A percentile compares a stretch with the other conserved stretches of the same genome.
Evolutionary conservation across 2,888 invertebrate genomes (phyloP).

Genomic region (Willowsia nigromaculata): DNA sequence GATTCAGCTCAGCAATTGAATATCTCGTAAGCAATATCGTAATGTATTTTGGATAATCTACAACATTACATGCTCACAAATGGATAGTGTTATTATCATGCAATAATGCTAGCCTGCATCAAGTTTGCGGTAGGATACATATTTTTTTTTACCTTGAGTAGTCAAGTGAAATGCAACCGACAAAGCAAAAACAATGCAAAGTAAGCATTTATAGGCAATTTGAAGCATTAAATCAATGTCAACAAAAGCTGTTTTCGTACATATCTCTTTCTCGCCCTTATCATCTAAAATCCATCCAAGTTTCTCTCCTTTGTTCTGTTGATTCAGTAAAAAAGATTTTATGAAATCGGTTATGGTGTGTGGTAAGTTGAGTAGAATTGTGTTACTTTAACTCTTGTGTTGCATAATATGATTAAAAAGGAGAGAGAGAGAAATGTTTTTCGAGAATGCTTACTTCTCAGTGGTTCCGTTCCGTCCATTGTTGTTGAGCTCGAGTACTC

Average conservation of each 20-base stretch:
- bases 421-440: slow-evolving; percentile 30
- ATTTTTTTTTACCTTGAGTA: slow-evolving; percentile 15
- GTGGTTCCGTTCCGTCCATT: neutral
- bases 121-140: neutral
- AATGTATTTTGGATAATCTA: neutral
- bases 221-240: slow-evolving; percentile 61
- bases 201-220: slow-evolving; percentile 37
- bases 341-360: slow-evolving; percentile 3
- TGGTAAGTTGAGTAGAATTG: slow-evolving; percentile 21
- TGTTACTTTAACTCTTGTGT: neutral
- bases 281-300: slow-evolving; percentile 5
- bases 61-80: neutral
- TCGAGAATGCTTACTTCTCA: slow-evolving; percentile 3
- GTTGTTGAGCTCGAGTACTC: slow-evolving; percentile 19
- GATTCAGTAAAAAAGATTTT: slow-evolving; percentile 35
- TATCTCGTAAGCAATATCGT: slow-evolving; percentile 69
- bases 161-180: neutral
- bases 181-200: slow-evolving; percentile 21
- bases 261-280: neutral
- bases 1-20: slow-evolving; percentile 73
- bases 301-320: neutral
- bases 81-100: neutral
- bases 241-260: slow-evolving; percentile 44
- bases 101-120: neutral
- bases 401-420: slow-evolving; percentile 47